Percentiles rank a stretch among this genome's conserved stretches.
These are phyloP conservation scores for Grammomys dolichurus DNA, from an alignment of 2,113 vertebrate genomes.

Conservation along the genomic window DNA sequence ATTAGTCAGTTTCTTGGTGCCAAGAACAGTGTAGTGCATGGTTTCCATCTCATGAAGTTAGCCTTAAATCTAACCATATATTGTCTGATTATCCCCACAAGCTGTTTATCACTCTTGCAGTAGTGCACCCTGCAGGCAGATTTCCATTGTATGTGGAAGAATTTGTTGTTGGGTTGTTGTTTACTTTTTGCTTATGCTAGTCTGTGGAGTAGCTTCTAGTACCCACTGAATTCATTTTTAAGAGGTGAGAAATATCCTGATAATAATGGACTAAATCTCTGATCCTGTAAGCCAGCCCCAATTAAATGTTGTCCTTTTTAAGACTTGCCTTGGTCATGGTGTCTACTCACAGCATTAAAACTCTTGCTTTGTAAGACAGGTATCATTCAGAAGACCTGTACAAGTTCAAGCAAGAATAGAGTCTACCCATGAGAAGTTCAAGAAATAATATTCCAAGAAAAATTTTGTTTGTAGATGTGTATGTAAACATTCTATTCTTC, in stretches of 20 bases:
- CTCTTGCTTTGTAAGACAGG: too few species aligned
- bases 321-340: too few species aligned
- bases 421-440: too few species aligned
- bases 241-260: too few species aligned
- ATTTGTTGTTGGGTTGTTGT: not conserved
- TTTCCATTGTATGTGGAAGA: not conserved
- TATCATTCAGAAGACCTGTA: too few species aligned
- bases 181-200: not conserved
- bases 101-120: not conserved
- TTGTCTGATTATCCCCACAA: not conserved
- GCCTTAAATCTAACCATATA: not conserved
- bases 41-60: not conserved
- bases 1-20: not conserved
- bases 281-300: too few species aligned
- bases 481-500: not conserved
- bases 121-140: not conserved
- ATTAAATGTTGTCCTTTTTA: too few species aligned
- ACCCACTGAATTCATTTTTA: too few species aligned
- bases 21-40: not conserved
- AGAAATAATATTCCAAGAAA: not conserved
- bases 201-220: not conserved
- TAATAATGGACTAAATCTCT: too few species aligned
- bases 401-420: too few species aligned
- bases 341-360: too few species aligned
- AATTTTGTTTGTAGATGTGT: not conserved